phyloP scores from a whole-genome alignment of 2,113 vertebrate species.

The Semnornis frantzii region DNA sequence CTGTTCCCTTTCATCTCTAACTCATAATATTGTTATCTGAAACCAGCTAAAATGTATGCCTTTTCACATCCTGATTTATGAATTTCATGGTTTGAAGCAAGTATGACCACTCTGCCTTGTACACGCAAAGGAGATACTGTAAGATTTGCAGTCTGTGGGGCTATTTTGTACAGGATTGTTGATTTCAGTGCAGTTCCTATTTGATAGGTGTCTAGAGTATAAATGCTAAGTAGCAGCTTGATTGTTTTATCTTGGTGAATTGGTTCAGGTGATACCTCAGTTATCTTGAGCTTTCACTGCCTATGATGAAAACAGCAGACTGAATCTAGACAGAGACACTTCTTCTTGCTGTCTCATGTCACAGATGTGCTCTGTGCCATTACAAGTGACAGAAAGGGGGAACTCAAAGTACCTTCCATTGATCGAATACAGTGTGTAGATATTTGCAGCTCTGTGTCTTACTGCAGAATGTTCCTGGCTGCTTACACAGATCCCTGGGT shows the following conservation, averaged over 20 bases:
- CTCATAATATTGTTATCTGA: constrained; percentile 57
- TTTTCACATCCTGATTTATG: constrained; percentile 50
- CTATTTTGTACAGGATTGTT: background rate
- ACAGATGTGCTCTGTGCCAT: background rate
- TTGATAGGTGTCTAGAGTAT: background rate
- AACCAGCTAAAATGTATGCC: constrained; percentile 28
- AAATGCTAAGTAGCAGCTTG: background rate
- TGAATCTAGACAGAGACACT: background rate
- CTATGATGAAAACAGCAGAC: background rate
- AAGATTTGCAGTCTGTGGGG: background rate
- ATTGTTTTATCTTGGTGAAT: background rate
- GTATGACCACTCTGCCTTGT: constrained; percentile 27
- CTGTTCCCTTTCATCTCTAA: constrained; percentile 48
- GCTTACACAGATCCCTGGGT: background rate
- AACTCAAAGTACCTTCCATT: background rate
- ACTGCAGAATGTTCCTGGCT: background rate
- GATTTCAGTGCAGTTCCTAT: background rate
- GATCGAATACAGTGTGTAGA: background rate
- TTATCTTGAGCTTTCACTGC: background rate
- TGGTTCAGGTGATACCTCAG: background rate
- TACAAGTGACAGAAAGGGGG: background rate
- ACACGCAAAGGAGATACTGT: background rate
- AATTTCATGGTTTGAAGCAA: constrained; percentile 28
- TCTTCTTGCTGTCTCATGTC: background rate
- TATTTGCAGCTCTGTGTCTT: background rate